Percentiles rank a stretch among this genome's conserved stretches.
Conservation (phyloP, 2,797 vertebrate species). For the Crenuchus spilurus region DNA sequence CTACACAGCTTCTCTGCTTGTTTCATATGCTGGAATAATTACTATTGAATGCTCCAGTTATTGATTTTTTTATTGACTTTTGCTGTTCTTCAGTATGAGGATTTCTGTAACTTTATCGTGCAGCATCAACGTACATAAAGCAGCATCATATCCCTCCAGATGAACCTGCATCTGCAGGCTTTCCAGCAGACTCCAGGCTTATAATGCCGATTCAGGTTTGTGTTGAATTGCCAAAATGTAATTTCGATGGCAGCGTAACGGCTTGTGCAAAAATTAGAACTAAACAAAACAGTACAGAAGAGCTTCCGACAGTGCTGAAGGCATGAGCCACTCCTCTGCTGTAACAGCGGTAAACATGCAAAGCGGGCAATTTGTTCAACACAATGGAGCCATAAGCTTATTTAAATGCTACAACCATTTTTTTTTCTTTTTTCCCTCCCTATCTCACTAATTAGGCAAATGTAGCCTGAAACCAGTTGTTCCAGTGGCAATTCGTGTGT, state of each 20-base stretch:
- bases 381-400: conserved; percentile 41
- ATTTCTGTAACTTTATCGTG: conserved; percentile 14
- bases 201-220: conserved; percentile 49
- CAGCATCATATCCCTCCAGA: not conserved
- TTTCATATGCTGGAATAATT: no score
- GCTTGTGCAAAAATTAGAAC: conserved; percentile 28
- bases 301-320: conserved; percentile 14
- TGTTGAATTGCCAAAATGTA: conserved; percentile 20
- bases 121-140: conserved; percentile 1
- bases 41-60: no score
- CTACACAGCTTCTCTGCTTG: no score
- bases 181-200: conserved; percentile 35
- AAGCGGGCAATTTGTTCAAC: conserved; percentile 49
- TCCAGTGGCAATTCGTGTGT: conserved; percentile 43
- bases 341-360: conserved; percentile 40
- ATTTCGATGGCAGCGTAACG: conserved; percentile 20
- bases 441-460: conserved; percentile 61
- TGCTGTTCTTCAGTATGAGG: not conserved
- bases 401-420: conserved; percentile 51
- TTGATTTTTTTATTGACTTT: no score
- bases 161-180: not conserved
- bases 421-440: conserved; percentile 36
- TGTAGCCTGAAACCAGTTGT: conserved; percentile 50
- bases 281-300: conserved; percentile 20
- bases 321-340: not conserved